phyloP scores from a whole-genome alignment of 2,113 vertebrate species.

The Callospermophilus lateralis region DNA sequence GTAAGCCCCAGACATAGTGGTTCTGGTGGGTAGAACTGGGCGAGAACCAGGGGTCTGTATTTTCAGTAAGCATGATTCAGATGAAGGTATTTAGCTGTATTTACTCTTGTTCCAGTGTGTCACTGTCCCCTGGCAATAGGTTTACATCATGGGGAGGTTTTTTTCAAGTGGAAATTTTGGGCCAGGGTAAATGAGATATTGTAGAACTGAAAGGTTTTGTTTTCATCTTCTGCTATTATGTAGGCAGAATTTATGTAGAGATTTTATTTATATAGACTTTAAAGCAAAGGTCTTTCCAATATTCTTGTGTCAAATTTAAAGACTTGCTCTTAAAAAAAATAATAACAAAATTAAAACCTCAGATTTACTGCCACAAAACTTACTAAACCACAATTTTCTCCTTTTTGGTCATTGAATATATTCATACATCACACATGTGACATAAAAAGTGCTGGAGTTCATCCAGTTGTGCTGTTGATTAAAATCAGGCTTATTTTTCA shows the following conservation, averaged over 20 bases:
- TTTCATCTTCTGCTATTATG: not conserved
- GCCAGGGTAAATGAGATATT: not conserved
- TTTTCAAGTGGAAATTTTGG: not conserved
- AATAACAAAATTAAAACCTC: conserved; percentile 36
- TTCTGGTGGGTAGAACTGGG: not conserved
- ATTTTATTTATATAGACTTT: conserved; percentile 9
- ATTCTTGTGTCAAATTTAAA: conserved; percentile 14
- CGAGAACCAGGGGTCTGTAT: not conserved
- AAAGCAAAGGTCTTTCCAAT: not conserved
- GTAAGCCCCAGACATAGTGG: no score
- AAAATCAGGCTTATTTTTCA: not conserved
- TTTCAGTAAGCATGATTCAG: not conserved
- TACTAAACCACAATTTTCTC: not conserved
- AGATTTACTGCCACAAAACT: not conserved
- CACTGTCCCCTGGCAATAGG: not conserved
- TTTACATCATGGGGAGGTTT: not conserved
- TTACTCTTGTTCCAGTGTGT: not conserved
- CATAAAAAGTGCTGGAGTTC: not conserved
- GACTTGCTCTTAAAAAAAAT: not conserved
- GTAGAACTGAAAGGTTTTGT: not conserved
- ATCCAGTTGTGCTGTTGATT: not conserved
- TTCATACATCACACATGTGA: not conserved
- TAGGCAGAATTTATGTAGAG: not conserved
- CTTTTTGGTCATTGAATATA: not conserved
- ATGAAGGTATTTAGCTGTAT: no score